A percentile compares a stretch with the other conserved stretches of the same genome.
These are phyloP conservation scores for Drosophila suboccidentalis DNA, from an alignment of 2,888 invertebrate species.

Conservation along the genomic window DNA sequence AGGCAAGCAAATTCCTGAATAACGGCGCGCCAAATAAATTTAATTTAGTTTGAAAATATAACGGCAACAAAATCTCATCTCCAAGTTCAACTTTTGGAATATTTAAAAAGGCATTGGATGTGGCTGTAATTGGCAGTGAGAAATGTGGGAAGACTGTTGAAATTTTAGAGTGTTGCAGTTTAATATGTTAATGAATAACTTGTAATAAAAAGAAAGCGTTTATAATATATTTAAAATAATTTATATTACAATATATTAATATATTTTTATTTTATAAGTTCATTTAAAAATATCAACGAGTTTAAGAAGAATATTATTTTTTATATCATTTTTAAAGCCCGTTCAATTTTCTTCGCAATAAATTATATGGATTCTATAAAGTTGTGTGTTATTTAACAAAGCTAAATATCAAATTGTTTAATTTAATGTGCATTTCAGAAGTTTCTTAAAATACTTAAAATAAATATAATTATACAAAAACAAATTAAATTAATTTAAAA, in stretches of 20 bases:
- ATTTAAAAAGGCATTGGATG: background rate
- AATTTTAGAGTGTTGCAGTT: background rate
- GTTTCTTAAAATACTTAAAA: background rate
- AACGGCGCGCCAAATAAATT: slow-evolving; percentile 35
- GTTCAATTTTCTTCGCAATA: background rate
- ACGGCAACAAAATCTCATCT: background rate
- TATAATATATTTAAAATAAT: too few species aligned
- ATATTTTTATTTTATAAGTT: background rate
- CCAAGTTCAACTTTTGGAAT: background rate
- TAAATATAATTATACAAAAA: background rate
- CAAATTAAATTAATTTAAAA: background rate
- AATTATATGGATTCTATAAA: background rate
- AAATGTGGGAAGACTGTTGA: background rate
- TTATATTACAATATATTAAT: background rate
- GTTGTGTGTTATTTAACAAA: background rate
- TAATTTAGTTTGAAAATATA: slow-evolving; percentile 45
- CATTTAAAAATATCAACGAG: too few species aligned
- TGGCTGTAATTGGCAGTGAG: background rate
- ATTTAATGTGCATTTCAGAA: background rate
- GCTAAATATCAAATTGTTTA: background rate
- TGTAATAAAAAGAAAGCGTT: background rate
- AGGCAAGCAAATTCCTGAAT: slow-evolving; percentile 11
- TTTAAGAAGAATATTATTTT: too few species aligned
- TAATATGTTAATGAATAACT: background rate
- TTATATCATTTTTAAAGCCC: too few species aligned